These are phyloP conservation scores for Strigamia maritima DNA, from an alignment of 2,888 invertebrate species.

Conservation along the genomic window DNA sequence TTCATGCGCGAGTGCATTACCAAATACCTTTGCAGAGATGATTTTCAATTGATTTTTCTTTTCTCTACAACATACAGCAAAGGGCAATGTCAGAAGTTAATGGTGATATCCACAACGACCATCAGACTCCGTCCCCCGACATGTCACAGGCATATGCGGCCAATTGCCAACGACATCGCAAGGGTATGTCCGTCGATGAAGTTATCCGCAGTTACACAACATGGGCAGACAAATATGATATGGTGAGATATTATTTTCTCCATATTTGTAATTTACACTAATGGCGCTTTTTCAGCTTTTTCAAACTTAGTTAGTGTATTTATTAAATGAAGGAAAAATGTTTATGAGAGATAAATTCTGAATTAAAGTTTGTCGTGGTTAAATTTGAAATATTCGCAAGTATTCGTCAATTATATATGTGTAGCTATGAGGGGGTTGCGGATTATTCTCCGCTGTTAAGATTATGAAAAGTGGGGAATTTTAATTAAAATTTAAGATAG, in stretches of 20 bases:
- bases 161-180: constrained; percentile 46
- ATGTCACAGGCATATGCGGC: constrained; percentile 43
- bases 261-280: too few relatives aligned
- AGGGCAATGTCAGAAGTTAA: constrained; percentile 2
- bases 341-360: too few relatives aligned
- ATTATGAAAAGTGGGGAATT: not conserved
- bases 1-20: not conserved
- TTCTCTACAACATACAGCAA: not conserved
- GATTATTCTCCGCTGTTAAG: not conserved
- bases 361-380: not conserved
- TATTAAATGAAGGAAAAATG: too few relatives aligned
- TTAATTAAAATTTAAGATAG: not conserved
- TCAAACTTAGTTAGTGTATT: not conserved
- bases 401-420: not conserved
- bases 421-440: not conserved
- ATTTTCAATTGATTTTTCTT: constrained; percentile 27
- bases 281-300: too few relatives aligned
- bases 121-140: not conserved
- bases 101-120: not conserved
- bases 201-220: constrained; percentile 49
- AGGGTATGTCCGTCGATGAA: constrained; percentile 48
- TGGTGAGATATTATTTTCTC: constrained; percentile 41
- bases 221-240: constrained; percentile 49
- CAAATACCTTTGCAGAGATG: constrained; percentile 13
- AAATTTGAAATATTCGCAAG: not conserved